Conservation (phyloP, 2,113 vertebrate species). For the Bettongia penicillata region DNA sequence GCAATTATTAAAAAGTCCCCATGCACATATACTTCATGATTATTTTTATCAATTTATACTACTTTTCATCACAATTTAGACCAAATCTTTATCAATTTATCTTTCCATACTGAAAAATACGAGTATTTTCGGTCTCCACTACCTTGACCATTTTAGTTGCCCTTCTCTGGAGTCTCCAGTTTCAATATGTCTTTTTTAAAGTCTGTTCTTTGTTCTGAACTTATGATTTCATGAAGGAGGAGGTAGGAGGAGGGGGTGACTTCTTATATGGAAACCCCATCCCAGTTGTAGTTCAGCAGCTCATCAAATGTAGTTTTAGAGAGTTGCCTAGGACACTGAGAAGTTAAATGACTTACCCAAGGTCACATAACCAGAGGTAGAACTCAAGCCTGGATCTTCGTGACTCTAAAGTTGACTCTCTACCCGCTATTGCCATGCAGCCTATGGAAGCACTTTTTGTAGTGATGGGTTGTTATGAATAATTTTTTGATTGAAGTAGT, state of each 20-base stretch:
- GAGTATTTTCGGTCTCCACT: background rate
- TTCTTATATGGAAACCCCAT: background rate
- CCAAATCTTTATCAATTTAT: background rate
- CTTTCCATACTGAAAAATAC: background rate
- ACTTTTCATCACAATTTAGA: background rate
- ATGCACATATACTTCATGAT: background rate
- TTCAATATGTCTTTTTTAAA: background rate
- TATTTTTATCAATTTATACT: background rate
- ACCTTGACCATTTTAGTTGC: background rate
- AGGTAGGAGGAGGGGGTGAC: too few species aligned
- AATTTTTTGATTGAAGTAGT: background rate
- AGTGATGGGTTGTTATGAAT: background rate
- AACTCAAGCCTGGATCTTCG: background rate
- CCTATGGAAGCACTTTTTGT: too few species aligned
- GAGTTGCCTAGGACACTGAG: background rate
- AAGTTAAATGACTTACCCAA: background rate
- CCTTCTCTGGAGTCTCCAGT: background rate
- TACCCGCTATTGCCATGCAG: background rate
- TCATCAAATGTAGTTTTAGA: background rate
- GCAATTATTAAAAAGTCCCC: background rate
- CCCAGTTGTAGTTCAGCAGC: too few species aligned
- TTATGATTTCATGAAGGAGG: background rate
- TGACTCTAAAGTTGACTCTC: background rate
- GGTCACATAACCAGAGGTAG: background rate
- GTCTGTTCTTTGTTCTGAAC: background rate